A percentile compares a stretch with the other conserved stretches of the same genome.
Evolutionary conservation across 2,797 vertebrate species (phyloP).

Genomic region (Uromys caudimaculatus): DNA sequence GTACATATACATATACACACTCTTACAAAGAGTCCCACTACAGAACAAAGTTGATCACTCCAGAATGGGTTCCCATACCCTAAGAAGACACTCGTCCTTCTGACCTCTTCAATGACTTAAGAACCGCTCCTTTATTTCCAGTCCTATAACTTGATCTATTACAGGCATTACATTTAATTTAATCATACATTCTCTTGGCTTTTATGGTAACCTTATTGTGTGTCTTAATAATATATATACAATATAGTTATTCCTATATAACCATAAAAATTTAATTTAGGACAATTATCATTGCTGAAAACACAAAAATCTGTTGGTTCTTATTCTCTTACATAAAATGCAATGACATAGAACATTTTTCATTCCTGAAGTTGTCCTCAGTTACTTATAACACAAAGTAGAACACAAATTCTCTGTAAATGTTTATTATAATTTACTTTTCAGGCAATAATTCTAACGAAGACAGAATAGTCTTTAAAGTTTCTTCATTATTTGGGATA

Average conservation of each 20-base stretch:
- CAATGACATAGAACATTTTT: background rate
- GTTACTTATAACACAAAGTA: background rate
- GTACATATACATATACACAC: background rate
- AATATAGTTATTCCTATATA: background rate
- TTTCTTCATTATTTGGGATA: background rate
- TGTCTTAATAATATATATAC: background rate
- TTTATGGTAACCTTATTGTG: background rate
- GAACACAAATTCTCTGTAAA: too few relatives aligned
- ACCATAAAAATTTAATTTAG: background rate
- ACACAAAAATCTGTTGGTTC: background rate
- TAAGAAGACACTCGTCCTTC: background rate
- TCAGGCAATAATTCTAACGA: background rate
- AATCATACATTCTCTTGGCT: too few relatives aligned
- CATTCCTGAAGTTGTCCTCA: background rate
- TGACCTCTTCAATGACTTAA: background rate
- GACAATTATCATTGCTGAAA: too few relatives aligned
- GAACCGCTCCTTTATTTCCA: background rate
- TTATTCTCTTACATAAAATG: background rate
- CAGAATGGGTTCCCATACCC: background rate
- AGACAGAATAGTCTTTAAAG: background rate
- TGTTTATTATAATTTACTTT: background rate
- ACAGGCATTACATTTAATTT: background rate
- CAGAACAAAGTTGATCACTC: background rate
- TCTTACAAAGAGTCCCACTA: too few relatives aligned
- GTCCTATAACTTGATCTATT: background rate